Evolutionary conservation across 2,113 vertebrate species (phyloP).

Genomic region (Tamias sibiricus): DNA sequence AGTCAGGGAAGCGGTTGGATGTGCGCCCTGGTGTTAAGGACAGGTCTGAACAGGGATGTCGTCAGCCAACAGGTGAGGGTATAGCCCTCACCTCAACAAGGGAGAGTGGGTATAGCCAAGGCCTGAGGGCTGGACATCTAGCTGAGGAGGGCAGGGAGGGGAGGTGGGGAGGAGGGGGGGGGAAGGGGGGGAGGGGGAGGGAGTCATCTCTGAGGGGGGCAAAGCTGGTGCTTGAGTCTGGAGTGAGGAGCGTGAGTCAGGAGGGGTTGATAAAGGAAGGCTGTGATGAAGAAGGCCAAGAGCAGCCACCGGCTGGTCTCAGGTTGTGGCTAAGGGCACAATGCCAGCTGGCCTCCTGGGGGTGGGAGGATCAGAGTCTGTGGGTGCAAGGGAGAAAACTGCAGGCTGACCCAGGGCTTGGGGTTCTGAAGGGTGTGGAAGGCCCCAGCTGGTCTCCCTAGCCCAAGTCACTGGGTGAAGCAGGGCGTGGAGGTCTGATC

Average conservation of each 20-base stretch:
- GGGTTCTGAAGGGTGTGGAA: too few species aligned
- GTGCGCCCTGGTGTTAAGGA: too few species aligned
- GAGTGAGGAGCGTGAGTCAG: background rate
- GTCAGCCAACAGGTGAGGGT: background rate
- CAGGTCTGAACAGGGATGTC: too few species aligned
- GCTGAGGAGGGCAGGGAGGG: background rate
- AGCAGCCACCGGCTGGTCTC: background rate
- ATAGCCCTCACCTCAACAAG: too few species aligned
- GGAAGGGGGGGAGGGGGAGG: accelerated
- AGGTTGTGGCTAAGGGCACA: background rate
- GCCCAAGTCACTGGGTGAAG: too few species aligned
- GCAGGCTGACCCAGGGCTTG: too few species aligned
- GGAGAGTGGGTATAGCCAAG: too few species aligned
- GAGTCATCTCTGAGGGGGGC: background rate
- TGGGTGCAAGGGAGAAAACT: too few species aligned
- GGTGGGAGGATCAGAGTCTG: too few species aligned
- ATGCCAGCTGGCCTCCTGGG: background rate
- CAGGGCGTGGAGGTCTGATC: too few species aligned
- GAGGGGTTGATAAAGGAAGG: background rate
- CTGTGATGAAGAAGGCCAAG: background rate
- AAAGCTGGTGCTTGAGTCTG: background rate
- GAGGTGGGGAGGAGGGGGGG: accelerated
- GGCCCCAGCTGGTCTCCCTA: too few species aligned
- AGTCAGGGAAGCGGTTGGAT: too few species aligned
- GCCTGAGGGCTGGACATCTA: background rate